A percentile compares a stretch with the other conserved stretches of the same genome.
Evolutionary conservation across 2,797 vertebrate genomes (phyloP).

Genomic region (Argyrosomus regius): DNA sequence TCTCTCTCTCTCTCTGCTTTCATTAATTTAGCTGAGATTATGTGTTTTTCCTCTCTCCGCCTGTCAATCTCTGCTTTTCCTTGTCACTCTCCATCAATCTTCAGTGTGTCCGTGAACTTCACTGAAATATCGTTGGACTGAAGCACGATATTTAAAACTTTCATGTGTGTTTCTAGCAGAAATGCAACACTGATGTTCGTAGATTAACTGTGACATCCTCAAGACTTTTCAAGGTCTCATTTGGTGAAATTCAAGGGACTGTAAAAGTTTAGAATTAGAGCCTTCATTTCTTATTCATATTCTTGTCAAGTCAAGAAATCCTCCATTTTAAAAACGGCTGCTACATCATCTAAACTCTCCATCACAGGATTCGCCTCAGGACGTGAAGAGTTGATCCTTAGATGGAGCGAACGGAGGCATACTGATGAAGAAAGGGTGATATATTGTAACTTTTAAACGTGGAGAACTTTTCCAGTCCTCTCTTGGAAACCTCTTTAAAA

Average conservation of each 20-base stretch:
- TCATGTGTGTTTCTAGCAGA: neutral
- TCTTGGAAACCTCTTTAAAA: neutral
- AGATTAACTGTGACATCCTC: neutral
- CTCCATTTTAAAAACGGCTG: slow-evolving; percentile 27
- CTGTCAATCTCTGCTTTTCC: slow-evolving; percentile 10
- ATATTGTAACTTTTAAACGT: slow-evolving; percentile 4
- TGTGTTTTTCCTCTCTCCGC: slow-evolving; percentile 27
- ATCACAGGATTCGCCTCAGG: slow-evolving; percentile 37
- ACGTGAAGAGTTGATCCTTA: slow-evolving; percentile 17
- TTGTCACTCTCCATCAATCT: neutral
- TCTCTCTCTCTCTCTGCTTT: slow-evolving; percentile 48
- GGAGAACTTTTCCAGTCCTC: slow-evolving; percentile 1
- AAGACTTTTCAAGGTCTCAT: slow-evolving; percentile 10
- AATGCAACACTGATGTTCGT: neutral
- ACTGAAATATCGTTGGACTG: neutral
- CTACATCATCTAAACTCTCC: slow-evolving; percentile 31
- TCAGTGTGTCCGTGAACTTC: too few species aligned
- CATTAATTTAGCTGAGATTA: slow-evolving; percentile 72
- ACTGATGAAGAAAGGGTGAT: slow-evolving; percentile 7
- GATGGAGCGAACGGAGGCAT: neutral
- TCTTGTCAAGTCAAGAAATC: slow-evolving; percentile 20
- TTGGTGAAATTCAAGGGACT: slow-evolving; percentile 8
- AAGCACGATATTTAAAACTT: neutral
- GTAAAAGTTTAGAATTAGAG: neutral
- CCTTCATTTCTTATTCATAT: slow-evolving; percentile 41